Evolutionary conservation across 2,888 invertebrate genomes (phyloP), one percentile per base, ranked within the genome.

Genomic region (Eupithecia dodoneata): DNA sequence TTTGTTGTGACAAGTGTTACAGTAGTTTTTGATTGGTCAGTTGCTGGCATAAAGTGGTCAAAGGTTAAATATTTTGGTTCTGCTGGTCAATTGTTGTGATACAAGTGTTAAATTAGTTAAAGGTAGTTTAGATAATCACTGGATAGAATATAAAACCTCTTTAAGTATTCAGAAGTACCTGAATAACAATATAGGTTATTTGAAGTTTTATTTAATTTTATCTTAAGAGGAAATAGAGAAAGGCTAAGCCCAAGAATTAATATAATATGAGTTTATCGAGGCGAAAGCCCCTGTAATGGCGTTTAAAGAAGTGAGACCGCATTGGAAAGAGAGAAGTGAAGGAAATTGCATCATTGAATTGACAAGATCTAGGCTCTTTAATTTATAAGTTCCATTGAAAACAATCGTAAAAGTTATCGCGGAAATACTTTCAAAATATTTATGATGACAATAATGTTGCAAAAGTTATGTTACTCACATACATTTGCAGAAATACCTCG

Each of bases 371-470:
- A 30, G 30, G 30, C 30, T 30, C 30, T 30, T 30, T 30, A 30
- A 30, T 30, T 30, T 30, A 47, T 47, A 59, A 59, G 18, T 59
- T 59, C 9, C 18, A 59, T 59, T 18, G 18, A 18, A 59, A 59
- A n/a, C n/a, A 7, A n/a, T 3, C 10, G 12, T 63, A 18, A 18
- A 59, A 55, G n/a, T n/a, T n/a, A 55, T 59, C 9, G 10, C 63
- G 30, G 63, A 63, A 63, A 63, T 63, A 63, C 63, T 12, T 63
- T 63, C 3, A 30, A 63, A 63, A 63, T 30, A 66, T 66, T 41
- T 66, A 41, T 42, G 6, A 42, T 42, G 66, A 42, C 66, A 66
- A 66, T 66, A 42, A 66, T 66, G 2, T 42, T 42, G 42, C 63
- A 4, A 63, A 63, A 63, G 30, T 30, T 30, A 63, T 63, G 63